These are phyloP conservation scores for Myzus persicae DNA, from an alignment of 1,140 invertebrate genomes.

Conservation along the genomic window DNA sequence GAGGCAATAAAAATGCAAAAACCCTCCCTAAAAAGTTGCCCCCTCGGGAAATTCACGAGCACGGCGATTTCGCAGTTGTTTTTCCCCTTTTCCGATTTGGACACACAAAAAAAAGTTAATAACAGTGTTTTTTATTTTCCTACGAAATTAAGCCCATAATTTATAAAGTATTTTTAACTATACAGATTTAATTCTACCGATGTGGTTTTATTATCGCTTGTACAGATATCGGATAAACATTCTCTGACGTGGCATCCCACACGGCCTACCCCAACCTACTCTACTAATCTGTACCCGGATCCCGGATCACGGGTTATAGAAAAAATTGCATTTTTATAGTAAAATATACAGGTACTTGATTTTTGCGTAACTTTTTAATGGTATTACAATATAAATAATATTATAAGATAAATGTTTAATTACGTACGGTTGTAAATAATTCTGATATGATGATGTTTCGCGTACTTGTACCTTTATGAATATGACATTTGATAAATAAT, in stretches of 20 bases:
- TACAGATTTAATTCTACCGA: background rate
- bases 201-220: background rate
- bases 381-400: background rate
- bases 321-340: background rate
- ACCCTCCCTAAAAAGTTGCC: slow-evolving; percentile 52
- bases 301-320: background rate
- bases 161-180: slow-evolving; percentile 25
- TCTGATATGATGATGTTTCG: background rate
- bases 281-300: background rate
- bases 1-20: slow-evolving; percentile 53
- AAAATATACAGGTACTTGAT: background rate
- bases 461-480: too few relatives aligned
- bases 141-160: background rate
- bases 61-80: slow-evolving; percentile 31
- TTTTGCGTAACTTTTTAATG: background rate
- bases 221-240: background rate
- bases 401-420: background rate
- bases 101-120: slow-evolving; percentile 37
- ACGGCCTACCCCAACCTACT: background rate
- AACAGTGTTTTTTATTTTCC: slow-evolving; percentile 24
- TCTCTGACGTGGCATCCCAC: background rate
- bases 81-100: background rate
- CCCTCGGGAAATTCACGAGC: slow-evolving; percentile 49
- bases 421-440: background rate
- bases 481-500: background rate